Evolutionary conservation across 2,797 vertebrate genomes (phyloP), one percentile per base, ranked within the genome.

Genomic region (Scolopax rusticola): DNA sequence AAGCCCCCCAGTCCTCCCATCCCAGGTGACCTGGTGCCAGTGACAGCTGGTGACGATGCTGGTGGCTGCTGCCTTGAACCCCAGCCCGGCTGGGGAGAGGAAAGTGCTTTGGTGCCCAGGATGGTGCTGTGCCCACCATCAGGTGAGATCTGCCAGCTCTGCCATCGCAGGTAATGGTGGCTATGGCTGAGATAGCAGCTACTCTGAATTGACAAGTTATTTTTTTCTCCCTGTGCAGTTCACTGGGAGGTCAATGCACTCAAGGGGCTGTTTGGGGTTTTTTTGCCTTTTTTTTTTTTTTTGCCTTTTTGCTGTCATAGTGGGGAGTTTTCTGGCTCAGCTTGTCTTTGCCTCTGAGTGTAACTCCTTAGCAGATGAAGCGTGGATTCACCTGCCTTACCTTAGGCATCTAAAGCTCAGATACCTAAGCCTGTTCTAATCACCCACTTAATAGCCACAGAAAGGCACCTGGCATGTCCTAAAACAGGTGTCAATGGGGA

Each of bases 221-320:
- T 89, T 90, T 68, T 67, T 2, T 47, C 27, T 78, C 54, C 28
- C 56, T 2, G 1, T 36, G 14, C 15, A 61, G 93, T 97, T 97
- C 94, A 85, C 53, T 13, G 47, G 23, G 23, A 86, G 96, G 95
- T 92, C 93, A 94, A 3, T 9, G 23, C 57, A 14, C 77, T 89
- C 25, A 2, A 61, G 77, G 71, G 69, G 41, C 20, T 56, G 30
- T 7, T 21, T 36, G 36, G 36, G 36, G 36, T 32, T 12, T 14
- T 18, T 48, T 48, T 23, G 45, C 45, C 20, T 47, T 56, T n/a
- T 56, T 56, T 23, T 47, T 47, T 11, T 9, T 28, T 18, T n/a
- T n/a, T 32, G 3, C 10, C 8, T 23, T 57, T 32, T 15, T 56
- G 14, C 60, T 92, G 69, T 63, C 33, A 6, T 15, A 13, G 25